Evolutionary conservation across 1,140 invertebrate species (phyloP).

Genomic region (Calosoma granatense): DNA sequence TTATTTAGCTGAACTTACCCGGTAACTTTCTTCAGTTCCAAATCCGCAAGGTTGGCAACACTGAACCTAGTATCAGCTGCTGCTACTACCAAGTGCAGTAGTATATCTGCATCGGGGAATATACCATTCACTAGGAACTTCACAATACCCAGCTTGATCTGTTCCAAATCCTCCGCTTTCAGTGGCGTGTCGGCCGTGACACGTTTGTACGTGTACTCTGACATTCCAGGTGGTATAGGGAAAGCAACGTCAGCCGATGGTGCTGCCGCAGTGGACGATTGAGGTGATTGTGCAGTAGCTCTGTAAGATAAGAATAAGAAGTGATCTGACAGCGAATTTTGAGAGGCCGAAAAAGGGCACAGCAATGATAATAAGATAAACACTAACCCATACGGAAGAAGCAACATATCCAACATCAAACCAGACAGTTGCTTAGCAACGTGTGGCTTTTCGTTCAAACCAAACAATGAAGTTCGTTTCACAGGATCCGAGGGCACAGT

Average conservation of each 20-base stretch:
- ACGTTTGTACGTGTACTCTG: slow-evolving; percentile 66
- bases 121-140: slow-evolving; percentile 71
- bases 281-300: not conserved
- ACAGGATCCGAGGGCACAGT: slow-evolving; percentile 53
- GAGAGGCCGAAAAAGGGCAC: too few relatives aligned
- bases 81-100: slow-evolving; percentile 71
- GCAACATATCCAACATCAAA: slow-evolving; percentile 70
- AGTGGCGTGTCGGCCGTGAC: slow-evolving; percentile 64
- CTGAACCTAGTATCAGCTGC: slow-evolving; percentile 77
- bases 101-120: slow-evolving; percentile 61
- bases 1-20: slow-evolving; percentile 45
- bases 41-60: slow-evolving; percentile 67
- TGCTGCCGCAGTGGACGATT: not conserved
- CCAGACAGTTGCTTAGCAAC: slow-evolving; percentile 59
- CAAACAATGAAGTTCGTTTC: slow-evolving; percentile 49
- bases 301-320: too few relatives aligned
- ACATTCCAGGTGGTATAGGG: slow-evolving; percentile 68
- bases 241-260: slow-evolving; percentile 32
- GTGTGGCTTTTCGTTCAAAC: slow-evolving; percentile 51
- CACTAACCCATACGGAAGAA: slow-evolving; percentile 74
- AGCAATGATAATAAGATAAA: too few relatives aligned
- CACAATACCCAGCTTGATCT: slow-evolving; percentile 68
- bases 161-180: slow-evolving; percentile 73
- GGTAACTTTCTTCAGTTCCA: slow-evolving; percentile 59
- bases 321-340: too few relatives aligned